Conservation (phyloP, 2,797 vertebrate genomes). For the Todus mexicanus region DNA sequence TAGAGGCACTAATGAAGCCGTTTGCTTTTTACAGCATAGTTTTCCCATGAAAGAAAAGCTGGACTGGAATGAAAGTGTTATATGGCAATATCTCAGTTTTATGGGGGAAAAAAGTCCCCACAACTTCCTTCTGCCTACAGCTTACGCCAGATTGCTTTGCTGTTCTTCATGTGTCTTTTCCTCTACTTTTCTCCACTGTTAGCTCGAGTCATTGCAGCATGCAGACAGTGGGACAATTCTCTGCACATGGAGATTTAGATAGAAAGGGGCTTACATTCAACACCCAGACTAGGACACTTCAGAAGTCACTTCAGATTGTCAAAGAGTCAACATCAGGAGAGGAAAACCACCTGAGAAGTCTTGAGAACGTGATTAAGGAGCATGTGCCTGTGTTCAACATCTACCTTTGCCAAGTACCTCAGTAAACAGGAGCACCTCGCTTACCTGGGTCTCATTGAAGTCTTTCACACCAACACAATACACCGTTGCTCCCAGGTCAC, state of each 20-base stretch:
- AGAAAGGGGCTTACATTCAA: neutral
- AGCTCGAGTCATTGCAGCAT: neutral
- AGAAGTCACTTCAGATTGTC: neutral
- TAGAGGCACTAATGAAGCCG: neutral
- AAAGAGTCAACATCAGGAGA: neutral
- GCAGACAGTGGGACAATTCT: neutral
- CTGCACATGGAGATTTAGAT: neutral
- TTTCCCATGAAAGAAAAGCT: neutral
- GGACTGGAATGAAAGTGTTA: neutral
- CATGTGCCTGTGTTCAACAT: fast-evolving
- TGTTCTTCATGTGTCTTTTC: neutral
- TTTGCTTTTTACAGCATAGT: neutral
- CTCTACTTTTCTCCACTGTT: neutral
- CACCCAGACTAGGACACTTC: neutral
- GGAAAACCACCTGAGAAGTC: too few relatives aligned
- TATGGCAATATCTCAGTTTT: neutral
- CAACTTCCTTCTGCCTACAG: neutral
- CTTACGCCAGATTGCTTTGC: neutral
- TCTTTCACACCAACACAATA: slow-evolving; percentile 98
- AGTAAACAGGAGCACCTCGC: fast-evolving
- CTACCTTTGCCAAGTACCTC: neutral
- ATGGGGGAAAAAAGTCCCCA: fast-evolving
- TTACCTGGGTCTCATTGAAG: slow-evolving; percentile 98
- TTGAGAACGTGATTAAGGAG: neutral
- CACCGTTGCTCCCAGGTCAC: slow-evolving; percentile 92